Conservation (phyloP, 2,888 invertebrate species). For the Cerastoderma edule region DNA sequence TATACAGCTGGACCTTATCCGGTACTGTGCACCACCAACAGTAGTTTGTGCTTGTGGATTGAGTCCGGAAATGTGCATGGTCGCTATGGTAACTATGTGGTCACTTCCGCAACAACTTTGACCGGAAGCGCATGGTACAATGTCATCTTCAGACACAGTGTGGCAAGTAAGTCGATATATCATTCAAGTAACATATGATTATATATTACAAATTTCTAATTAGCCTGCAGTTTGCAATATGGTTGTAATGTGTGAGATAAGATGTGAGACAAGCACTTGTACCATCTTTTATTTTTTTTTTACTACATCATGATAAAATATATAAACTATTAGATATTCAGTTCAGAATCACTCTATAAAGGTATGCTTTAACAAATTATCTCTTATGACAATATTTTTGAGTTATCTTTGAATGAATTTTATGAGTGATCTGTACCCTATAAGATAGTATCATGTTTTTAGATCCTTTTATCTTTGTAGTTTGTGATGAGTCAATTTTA, state of each 20-base stretch:
- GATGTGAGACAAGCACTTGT: not conserved
- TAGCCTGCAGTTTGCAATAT: too few species aligned
- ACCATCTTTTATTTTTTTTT: too few species aligned
- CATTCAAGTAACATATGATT: not conserved
- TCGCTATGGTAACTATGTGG: constrained; percentile 52
- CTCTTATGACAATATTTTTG: too few species aligned
- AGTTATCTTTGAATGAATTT: too few species aligned
- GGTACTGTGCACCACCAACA: constrained; percentile 68
- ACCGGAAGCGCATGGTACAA: constrained; percentile 69
- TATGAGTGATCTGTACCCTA: too few species aligned
- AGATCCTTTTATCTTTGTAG: too few species aligned
- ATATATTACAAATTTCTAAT: not conserved
- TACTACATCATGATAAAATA: too few species aligned
- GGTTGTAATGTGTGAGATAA: not conserved
- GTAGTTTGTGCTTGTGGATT: constrained; percentile 71
- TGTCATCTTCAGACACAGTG: constrained; percentile 64
- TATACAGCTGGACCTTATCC: constrained; percentile 67
- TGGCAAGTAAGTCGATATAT: constrained; percentile 39
- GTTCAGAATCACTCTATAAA: too few species aligned
- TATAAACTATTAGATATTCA: too few species aligned
- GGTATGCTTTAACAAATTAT: too few species aligned
- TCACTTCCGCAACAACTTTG: constrained; percentile 60
- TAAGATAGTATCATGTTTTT: too few species aligned
- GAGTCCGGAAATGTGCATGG: constrained; percentile 63
- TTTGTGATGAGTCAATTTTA: too few species aligned